Conservation (phyloP, 23 tunicate species). For the Styela clava region DNA sequence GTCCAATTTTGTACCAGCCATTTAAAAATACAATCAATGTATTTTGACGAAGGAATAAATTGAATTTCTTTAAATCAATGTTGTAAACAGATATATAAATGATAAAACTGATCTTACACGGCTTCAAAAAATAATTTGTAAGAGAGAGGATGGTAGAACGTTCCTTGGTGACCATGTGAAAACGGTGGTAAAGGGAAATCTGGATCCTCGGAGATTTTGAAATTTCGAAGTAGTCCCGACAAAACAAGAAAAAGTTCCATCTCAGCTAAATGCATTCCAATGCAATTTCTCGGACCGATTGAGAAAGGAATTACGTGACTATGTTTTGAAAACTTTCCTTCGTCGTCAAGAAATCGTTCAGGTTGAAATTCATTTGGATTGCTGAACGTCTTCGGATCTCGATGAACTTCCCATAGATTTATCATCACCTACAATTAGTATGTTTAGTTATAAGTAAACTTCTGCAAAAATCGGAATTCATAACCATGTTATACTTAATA, state of each 20-base stretch:
- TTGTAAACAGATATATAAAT: too few relatives aligned
- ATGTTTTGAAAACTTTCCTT: neutral
- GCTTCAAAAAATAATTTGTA: neutral
- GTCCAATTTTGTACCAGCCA: too few relatives aligned
- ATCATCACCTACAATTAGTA: neutral
- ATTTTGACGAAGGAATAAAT: too few relatives aligned
- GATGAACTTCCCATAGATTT: constrained; percentile 5
- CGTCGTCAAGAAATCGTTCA: neutral
- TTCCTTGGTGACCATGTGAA: neutral
- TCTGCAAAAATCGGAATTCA: neutral
- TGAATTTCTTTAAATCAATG: too few relatives aligned
- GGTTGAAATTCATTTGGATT: neutral
- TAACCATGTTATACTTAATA: neutral
- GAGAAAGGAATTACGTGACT: neutral
- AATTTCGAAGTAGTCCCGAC: neutral
- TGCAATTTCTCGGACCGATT: neutral
- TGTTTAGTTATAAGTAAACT: too few relatives aligned
- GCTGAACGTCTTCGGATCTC: neutral
- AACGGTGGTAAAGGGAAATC: neutral
- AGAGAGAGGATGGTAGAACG: neutral
- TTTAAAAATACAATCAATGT: too few relatives aligned
- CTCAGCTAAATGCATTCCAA: constrained; percentile 7
- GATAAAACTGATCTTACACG: too few relatives aligned
- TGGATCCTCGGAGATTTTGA: neutral
- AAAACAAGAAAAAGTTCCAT: neutral